Evolutionary conservation across 1,140 invertebrate species (phyloP).

Genomic region (Campoletis sonorensis): DNA sequence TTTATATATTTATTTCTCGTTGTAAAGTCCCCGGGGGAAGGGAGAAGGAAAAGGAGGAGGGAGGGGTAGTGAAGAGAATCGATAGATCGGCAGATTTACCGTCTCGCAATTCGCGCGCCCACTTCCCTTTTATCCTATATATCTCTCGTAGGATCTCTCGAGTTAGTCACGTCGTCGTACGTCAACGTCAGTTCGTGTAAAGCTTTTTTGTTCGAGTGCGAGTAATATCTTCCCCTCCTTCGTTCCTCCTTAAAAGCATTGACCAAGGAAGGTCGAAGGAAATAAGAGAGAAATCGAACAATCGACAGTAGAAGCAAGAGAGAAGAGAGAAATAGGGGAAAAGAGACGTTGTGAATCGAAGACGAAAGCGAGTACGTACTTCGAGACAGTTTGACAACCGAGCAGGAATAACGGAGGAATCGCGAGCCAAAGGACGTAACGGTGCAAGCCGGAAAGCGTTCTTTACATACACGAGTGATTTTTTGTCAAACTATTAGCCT

Average conservation of each 20-base stretch:
- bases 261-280: background rate
- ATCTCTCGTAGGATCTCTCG: conserved; percentile 45
- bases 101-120: conserved; percentile 28
- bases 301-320: background rate
- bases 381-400: conserved; percentile 10
- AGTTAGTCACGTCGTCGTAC: conserved; percentile 49
- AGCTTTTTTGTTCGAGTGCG: conserved; percentile 2
- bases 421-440: background rate
- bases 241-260: background rate
- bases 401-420: conserved; percentile 26
- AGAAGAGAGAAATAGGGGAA: no score
- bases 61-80: background rate
- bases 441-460: conserved; percentile 30
- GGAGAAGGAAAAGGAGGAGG: no score
- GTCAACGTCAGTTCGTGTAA: conserved; percentile 46
- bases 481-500: background rate
- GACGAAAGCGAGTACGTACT: conserved; percentile 45
- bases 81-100: conserved; percentile 38
- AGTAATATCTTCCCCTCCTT: conserved; percentile 2
- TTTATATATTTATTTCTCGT: background rate
- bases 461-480: background rate
- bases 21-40: background rate
- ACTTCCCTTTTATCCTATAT: conserved; percentile 12
- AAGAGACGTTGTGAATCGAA: conserved; percentile 6
- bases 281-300: conserved; percentile 10